phyloP scores from a whole-genome alignment of 1,140 invertebrate genomes.

The Aphelenchoides fujianensis region DNA sequence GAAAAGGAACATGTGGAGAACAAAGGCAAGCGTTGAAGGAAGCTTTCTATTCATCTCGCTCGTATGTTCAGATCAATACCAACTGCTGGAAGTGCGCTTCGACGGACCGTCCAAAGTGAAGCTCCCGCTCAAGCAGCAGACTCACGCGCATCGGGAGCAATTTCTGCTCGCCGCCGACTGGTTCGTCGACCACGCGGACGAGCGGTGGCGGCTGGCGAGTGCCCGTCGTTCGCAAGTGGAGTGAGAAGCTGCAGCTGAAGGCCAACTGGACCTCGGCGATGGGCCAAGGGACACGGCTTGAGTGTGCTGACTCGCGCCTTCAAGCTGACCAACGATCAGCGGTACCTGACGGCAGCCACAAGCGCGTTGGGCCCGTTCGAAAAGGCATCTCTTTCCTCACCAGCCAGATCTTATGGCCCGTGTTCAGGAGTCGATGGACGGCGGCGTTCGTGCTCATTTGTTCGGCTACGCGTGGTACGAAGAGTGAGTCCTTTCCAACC shows the following conservation, averaged over 20 bases:
- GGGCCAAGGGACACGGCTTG: constrained; percentile 65
- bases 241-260: constrained; percentile 32
- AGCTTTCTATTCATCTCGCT: not conserved
- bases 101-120: constrained; percentile 73
- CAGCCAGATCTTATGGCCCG: not conserved
- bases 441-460: constrained; percentile 75
- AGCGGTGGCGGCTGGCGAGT: constrained; percentile 82
- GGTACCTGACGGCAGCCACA: constrained; percentile 77
- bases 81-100: constrained; percentile 69
- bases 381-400: constrained; percentile 68
- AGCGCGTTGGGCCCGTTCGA: constrained; percentile 78
- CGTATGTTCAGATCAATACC: constrained; percentile 20
- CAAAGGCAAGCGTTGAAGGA: not conserved
- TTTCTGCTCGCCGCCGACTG: constrained; percentile 89
- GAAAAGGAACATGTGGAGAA: constrained; percentile 68
- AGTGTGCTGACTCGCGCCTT: constrained; percentile 76
- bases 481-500: constrained; percentile 69
- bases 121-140: constrained; percentile 78
- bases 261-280: constrained; percentile 34
- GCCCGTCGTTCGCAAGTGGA: constrained; percentile 68
- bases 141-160: constrained; percentile 78
- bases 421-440: constrained; percentile 49
- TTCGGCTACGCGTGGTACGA: constrained; percentile 82
- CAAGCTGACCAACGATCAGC: constrained; percentile 73
- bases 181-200: constrained; percentile 83